These are phyloP conservation scores for Aphelenchoides fujianensis DNA, from an alignment of 1,140 invertebrate genomes.

Conservation along the genomic window DNA sequence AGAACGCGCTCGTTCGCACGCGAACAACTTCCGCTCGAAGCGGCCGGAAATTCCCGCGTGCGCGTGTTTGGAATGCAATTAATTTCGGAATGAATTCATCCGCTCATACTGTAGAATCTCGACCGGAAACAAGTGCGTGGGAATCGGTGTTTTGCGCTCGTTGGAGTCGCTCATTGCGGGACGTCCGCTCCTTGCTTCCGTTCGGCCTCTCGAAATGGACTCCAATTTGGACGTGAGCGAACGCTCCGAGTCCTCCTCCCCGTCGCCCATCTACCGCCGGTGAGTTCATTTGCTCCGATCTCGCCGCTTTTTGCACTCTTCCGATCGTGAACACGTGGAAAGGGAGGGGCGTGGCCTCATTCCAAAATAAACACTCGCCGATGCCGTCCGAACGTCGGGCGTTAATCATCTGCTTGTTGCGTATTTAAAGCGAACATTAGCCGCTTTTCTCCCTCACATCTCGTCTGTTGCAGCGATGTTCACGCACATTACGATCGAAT, in stretches of 20 bases:
- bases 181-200: not conserved
- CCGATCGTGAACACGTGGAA: too few relatives aligned
- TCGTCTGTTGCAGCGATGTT: slow-evolving; percentile 13
- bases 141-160: too few relatives aligned
- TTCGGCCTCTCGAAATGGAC: not conserved
- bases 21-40: not conserved
- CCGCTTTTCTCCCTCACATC: too few relatives aligned
- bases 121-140: not conserved
- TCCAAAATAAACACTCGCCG: too few relatives aligned
- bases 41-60: not conserved
- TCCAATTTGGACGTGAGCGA: not conserved
- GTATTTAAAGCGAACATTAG: too few relatives aligned
- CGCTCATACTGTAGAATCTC: not conserved
- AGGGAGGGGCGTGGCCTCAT: too few relatives aligned
- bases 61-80: not conserved
- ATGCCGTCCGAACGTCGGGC: too few relatives aligned
- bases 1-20: too few relatives aligned
- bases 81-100: not conserved
- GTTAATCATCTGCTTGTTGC: too few relatives aligned
- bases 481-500: slow-evolving; percentile 19
- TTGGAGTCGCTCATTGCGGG: too few relatives aligned
- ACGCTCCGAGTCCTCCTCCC: not conserved
- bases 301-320: too few relatives aligned
- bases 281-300: too few relatives aligned
- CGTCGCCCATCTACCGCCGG: not conserved